Conservation (phyloP, 92 coral and sea anemone species). For the Umimayanthus kanabou region DNA sequence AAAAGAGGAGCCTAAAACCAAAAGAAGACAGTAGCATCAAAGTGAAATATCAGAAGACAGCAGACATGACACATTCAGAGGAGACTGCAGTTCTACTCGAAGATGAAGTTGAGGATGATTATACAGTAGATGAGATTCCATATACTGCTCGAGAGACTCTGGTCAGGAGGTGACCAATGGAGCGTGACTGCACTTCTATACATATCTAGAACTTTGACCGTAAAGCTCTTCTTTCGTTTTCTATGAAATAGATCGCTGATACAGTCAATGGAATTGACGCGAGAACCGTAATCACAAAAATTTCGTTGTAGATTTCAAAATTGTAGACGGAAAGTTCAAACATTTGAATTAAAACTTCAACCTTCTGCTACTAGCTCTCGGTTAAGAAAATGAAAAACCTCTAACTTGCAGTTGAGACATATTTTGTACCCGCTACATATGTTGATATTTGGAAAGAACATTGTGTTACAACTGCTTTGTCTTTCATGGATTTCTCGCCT, state of each 20-base stretch:
- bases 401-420: too few species aligned
- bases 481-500: too few species aligned
- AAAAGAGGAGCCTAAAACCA: constrained; percentile 54
- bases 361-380: too few species aligned
- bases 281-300: too few species aligned
- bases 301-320: too few species aligned
- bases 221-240: background rate
- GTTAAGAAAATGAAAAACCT: too few species aligned
- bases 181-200: background rate
- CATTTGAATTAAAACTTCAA: too few species aligned
- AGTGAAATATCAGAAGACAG: constrained; percentile 80
- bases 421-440: too few species aligned
- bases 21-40: constrained; percentile 47
- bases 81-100: constrained; percentile 90
- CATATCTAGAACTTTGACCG: background rate
- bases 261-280: too few species aligned
- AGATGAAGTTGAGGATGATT: constrained; percentile 59
- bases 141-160: constrained; percentile 5
- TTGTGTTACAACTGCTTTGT: too few species aligned
- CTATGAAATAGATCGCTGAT: background rate
- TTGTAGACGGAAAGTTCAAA: too few species aligned
- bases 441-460: too few species aligned
- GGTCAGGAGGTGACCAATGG: constrained; percentile 17
- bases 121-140: constrained; percentile 35
- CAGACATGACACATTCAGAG: constrained; percentile 65